A percentile compares a stretch with the other conserved stretches of the same genome.
Conservation (phyloP, 2,113 vertebrate species). For the Sylvietta virens region DNA sequence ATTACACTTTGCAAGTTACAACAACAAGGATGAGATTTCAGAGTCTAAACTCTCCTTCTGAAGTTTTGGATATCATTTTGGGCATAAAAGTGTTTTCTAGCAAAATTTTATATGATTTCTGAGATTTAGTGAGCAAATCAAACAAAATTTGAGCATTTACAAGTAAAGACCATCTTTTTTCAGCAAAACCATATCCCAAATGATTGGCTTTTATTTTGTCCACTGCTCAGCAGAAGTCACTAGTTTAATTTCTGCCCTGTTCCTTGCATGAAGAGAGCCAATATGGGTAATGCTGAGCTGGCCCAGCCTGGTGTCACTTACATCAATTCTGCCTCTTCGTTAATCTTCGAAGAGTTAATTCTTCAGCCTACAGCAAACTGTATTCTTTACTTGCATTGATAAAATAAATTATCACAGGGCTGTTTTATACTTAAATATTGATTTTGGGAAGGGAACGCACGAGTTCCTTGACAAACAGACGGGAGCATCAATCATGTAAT, state of each 20-base stretch:
- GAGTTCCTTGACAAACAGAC: constrained; percentile 23
- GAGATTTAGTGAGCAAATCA: neutral
- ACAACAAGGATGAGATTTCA: neutral
- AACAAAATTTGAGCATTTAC: neutral
- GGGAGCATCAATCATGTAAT: constrained; percentile 55
- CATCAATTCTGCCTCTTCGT: neutral
- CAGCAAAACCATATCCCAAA: neutral
- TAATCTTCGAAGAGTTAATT: neutral
- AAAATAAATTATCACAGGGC: neutral
- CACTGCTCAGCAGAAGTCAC: neutral
- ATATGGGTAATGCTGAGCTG: neutral
- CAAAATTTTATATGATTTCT: neutral
- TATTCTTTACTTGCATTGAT: neutral
- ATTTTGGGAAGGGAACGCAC: constrained; percentile 26
- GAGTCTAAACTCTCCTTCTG: neutral
- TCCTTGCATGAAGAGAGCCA: neutral
- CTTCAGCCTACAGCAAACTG: neutral
- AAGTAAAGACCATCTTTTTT: neutral
- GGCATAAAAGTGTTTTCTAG: neutral
- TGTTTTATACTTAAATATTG: constrained; percentile 56
- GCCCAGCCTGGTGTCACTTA: neutral
- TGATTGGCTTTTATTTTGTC: neutral
- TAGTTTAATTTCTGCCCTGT: neutral
- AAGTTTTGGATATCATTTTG: neutral
- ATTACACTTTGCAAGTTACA: neutral